Percentiles rank a stretch among this genome's conserved stretches.
These are phyloP conservation scores for Clinocottus analis DNA, from an alignment of 2,113 vertebrate species.

Conservation along the genomic window DNA sequence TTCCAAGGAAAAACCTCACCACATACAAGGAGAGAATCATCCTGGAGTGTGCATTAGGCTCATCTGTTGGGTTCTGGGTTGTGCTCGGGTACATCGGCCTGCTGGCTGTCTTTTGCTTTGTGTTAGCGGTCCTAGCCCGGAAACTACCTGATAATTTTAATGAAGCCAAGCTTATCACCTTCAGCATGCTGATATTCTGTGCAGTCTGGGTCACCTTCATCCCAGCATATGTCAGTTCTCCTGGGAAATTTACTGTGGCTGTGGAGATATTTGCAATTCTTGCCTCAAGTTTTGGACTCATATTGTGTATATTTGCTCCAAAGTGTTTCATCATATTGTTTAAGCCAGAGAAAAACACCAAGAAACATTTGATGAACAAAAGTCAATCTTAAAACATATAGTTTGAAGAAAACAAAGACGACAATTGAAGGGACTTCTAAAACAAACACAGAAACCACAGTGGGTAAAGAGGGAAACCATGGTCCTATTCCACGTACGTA, in stretches of 20 bases:
- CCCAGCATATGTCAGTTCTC: constrained; percentile 27
- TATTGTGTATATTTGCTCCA: constrained; percentile 24
- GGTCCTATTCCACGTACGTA: too few species aligned
- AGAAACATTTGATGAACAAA: constrained; percentile 28
- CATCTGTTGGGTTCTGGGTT: constrained; percentile 75
- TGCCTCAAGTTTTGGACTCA: constrained; percentile 31
- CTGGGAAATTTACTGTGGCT: constrained; percentile 30
- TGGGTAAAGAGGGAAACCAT: too few species aligned
- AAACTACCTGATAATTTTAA: constrained; percentile 48
- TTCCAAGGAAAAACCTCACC: constrained; percentile 71
- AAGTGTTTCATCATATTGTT: constrained; percentile 32
- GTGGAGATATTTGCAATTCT: constrained; percentile 34
- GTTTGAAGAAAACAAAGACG: neutral
- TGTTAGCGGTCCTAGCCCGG: constrained; percentile 28
- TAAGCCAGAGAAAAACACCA: constrained; percentile 24
- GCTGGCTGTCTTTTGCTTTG: constrained; percentile 59
- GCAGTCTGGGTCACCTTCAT: constrained; percentile 29
- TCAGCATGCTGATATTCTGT: constrained; percentile 39
- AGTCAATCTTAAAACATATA: neutral
- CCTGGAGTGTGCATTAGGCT: constrained; percentile 77
- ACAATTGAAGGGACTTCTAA: too few species aligned
- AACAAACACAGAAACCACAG: too few species aligned
- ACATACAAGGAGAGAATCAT: constrained; percentile 75
- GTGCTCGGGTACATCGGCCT: constrained; percentile 78
- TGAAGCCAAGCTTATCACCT: constrained; percentile 20